Evolutionary conservation across 2,113 vertebrate species (phyloP).

Genomic region (Typhlomys cinereus): DNA sequence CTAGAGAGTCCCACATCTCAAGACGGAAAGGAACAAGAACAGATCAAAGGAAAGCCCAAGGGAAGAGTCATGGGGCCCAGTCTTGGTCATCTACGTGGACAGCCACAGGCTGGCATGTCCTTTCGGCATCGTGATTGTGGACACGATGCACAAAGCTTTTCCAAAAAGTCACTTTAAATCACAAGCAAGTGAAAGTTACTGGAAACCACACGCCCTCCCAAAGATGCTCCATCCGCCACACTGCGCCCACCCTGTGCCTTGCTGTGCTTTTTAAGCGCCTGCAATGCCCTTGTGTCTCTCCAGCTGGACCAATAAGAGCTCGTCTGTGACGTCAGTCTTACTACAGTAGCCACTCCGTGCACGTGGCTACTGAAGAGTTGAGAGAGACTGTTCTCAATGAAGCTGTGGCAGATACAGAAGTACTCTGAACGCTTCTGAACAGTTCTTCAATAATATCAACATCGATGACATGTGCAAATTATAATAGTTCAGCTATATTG

Average conservation of each 20-base stretch:
- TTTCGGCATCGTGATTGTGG: not conserved
- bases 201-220: not conserved
- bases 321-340: not conserved
- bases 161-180: not conserved
- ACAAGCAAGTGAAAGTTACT: not conserved
- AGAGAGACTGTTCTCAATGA: not conserved
- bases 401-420: not conserved
- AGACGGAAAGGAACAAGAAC: not conserved
- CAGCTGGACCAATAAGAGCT: not conserved
- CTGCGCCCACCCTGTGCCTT: not conserved
- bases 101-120: not conserved
- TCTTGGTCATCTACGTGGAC: not conserved
- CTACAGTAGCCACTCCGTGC: not conserved
- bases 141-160: not conserved
- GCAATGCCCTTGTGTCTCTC: no score
- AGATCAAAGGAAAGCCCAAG: not conserved
- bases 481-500: not conserved
- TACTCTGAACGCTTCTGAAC: not conserved
- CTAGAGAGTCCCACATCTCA: not conserved
- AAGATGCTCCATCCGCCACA: not conserved
- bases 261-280: not conserved
- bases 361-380: rapidly evolving
- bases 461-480: not conserved
- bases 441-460: not conserved
- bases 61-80: rapidly evolving